A percentile compares a stretch with the other conserved stretches of the same genome.
phyloP scores from a whole-genome alignment of 2,888 invertebrate species.

The Vanessa cardui region DNA sequence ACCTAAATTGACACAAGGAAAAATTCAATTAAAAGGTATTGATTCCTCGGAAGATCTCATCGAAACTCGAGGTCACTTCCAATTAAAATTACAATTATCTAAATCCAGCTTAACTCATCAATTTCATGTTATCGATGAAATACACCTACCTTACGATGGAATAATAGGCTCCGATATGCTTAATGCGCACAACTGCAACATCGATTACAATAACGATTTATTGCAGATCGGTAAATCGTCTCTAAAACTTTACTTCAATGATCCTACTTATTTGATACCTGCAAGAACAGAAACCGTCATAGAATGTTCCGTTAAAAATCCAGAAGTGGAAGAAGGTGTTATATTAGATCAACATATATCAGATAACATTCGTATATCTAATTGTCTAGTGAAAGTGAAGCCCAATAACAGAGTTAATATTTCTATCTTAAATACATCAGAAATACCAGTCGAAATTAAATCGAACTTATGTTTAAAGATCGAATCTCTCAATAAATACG shows the following conservation, averaged over 20 bases:
- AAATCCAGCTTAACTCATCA: constrained; percentile 13
- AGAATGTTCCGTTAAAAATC: constrained; percentile 4
- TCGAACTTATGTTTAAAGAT: too few relatives aligned
- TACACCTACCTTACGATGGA: constrained; percentile 42
- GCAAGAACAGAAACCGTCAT: constrained; percentile 5
- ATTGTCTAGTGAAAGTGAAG: neutral
- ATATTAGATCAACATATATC: neutral
- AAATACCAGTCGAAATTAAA: too few relatives aligned
- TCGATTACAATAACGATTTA: constrained; percentile 26
- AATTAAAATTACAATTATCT: constrained; percentile 26
- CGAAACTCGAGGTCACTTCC: constrained; percentile 35
- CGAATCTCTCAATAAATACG: too few relatives aligned
- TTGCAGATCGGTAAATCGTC: constrained; percentile 16
- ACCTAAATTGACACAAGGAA: neutral
- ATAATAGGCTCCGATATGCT: constrained; percentile 39
- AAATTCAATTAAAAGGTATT: too few relatives aligned
- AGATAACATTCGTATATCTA: neutral
- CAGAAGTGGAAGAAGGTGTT: neutral
- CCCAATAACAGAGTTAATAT: neutral
- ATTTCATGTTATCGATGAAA: constrained; percentile 39
- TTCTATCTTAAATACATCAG: too few relatives aligned
- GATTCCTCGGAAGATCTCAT: constrained; percentile 23
- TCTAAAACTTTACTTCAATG: neutral
- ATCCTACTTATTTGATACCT: constrained; percentile 1
- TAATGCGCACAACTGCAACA: constrained; percentile 17